Evolutionary conservation across 2,113 vertebrate genomes (phyloP), one percentile per base, ranked within the genome.

Genomic region (Candoia aspera): DNA sequence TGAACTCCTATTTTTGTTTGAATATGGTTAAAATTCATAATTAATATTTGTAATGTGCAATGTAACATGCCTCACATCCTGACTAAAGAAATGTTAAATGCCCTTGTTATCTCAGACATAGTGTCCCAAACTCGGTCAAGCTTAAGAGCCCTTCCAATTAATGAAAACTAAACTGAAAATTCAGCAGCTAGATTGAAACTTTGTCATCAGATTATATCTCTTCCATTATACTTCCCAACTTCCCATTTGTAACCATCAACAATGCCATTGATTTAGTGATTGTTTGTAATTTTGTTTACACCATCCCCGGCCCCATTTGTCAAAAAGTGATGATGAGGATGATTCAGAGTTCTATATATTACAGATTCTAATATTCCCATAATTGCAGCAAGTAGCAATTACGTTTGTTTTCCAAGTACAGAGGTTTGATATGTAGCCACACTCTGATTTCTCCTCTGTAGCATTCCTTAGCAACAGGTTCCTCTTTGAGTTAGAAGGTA

Each of bases 11-110:
- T 37, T 37, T 2, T 37, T 73, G 49, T 79, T 79, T 8, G n/a
- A 79, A 73, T 37, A 55, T 94, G 79, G 92, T 94, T 92, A 92
- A 0, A 0, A 55, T 84, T 59, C 60, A 94, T 95, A 95, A 95
- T 94, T 95, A 95, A 95, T 94, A 96, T 90, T 59, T n/a, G 64
- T 94, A 95, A 89, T 87, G 42, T 11, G 33, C 90, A 87, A 57
- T 46, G 94, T 84, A 96, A 92, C 58, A 88, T 90, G 87, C 93
- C n/a, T 87, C 93, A 93, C 6, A 1, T 57, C 93, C 84, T 37
- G 93, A 94, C 91, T 91, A 90, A 59, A 88, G 29, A 68, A 92
- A 59, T 92, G 88, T 95, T 93, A 91, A 92, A 54, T 88, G 57
- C 9, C 90, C 88, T 94, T 93, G 91, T 95, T 96, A 95, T 62